A percentile compares a stretch with the other conserved stretches of the same genome.
phyloP scores from a whole-genome alignment of 2,888 invertebrate species.

The Polymixis flavicincta region DNA sequence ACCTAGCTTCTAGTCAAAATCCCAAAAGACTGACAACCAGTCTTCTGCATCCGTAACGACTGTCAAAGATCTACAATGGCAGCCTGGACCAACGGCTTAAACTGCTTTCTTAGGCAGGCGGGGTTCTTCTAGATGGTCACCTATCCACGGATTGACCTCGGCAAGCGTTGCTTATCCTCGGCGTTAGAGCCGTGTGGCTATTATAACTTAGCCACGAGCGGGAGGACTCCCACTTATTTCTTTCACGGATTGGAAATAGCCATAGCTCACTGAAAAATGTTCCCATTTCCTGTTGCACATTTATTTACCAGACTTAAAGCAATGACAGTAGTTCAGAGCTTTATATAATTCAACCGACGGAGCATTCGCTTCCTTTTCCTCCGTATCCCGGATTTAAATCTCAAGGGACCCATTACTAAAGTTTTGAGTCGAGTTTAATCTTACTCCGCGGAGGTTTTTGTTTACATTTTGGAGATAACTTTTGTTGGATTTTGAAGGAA shows the following conservation, averaged over 20 bases:
- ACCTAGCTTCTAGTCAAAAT: too few relatives aligned
- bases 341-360: slow-evolving; percentile 28
- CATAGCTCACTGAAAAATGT: neutral
- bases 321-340: slow-evolving; percentile 7
- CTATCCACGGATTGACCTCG: too few relatives aligned
- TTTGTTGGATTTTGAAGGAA: neutral
- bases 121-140: too few relatives aligned
- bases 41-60: too few relatives aligned
- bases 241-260: neutral
- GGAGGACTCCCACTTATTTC: neutral
- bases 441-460: slow-evolving; percentile 36
- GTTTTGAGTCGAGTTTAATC: slow-evolving; percentile 48
- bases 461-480: slow-evolving; percentile 38
- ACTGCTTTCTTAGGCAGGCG: too few relatives aligned
- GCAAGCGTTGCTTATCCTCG: too few relatives aligned
- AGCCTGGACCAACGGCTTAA: too few relatives aligned
- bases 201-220: too few relatives aligned
- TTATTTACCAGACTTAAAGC: slow-evolving; percentile 13
- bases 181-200: too few relatives aligned
- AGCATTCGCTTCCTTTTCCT: slow-evolving; percentile 7
- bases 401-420: slow-evolving; percentile 38
- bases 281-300: slow-evolving; percentile 3
- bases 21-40: too few relatives aligned
- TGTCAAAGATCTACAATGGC: neutral
- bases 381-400: slow-evolving; percentile 24